These are phyloP conservation scores for Globodera rostochiensis DNA, from an alignment of 1,140 invertebrate species.

Conservation along the genomic window DNA sequence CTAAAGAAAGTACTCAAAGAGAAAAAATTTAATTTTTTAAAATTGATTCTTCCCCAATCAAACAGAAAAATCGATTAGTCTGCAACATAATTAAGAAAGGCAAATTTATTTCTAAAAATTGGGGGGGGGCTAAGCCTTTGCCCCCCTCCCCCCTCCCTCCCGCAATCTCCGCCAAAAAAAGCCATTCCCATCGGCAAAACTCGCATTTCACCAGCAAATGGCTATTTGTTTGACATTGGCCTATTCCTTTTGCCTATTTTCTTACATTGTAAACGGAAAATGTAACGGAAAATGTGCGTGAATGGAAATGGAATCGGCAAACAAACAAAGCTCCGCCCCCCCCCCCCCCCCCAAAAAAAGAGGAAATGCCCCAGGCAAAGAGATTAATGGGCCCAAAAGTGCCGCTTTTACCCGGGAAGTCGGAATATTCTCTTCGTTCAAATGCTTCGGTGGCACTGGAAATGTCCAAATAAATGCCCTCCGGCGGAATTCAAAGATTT, in stretches of 20 bases:
- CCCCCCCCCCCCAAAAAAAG: neutral
- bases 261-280: neutral
- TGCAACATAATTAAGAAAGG: no score
- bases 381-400: neutral
- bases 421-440: neutral
- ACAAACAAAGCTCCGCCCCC: neutral
- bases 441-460: neutral
- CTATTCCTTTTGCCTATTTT: neutral
- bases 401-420: neutral
- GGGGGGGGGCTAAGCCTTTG: no score
- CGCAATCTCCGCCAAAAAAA: no score
- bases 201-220: no score
- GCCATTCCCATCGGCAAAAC: no score
- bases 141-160: no score
- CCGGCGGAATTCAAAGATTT: neutral
- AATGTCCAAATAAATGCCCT: neutral
- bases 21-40: no score
- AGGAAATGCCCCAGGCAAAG: neutral
- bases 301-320: neutral
- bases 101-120: no score
- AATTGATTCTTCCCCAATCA: no score
- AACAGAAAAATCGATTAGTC: no score
- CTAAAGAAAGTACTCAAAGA: no score
- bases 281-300: conserved; percentile 2
- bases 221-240: no score